A percentile compares a stretch with the other conserved stretches of the same genome.
Evolutionary conservation across 2,113 vertebrate genomes (phyloP).

Genomic region (Cariama cristata): DNA sequence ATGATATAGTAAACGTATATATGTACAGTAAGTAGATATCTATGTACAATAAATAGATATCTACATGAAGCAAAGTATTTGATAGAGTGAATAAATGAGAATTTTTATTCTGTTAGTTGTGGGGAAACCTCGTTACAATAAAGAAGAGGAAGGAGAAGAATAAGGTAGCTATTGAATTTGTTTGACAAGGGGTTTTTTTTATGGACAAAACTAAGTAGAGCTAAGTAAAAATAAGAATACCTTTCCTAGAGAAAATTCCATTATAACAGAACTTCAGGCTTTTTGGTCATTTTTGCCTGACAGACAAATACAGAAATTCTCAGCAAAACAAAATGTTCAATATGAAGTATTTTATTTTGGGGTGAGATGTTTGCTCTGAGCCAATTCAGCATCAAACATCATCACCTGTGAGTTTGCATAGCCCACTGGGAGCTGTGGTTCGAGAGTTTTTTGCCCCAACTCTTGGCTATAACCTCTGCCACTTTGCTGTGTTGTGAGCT

Average conservation of each 20-base stretch:
- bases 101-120: neutral
- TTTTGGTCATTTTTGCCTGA: neutral
- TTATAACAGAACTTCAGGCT: neutral
- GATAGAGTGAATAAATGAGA: neutral
- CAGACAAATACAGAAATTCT: neutral
- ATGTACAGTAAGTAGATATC: neutral
- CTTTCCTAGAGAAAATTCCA: neutral
- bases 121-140: neutral
- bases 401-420: neutral
- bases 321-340: neutral
- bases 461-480: neutral
- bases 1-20: neutral
- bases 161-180: neutral
- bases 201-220: fast-evolving
- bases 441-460: neutral
- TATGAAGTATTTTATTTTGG: neutral
- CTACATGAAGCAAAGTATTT: neutral
- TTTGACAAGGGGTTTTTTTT: neutral
- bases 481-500: neutral
- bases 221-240: neutral
- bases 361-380: neutral
- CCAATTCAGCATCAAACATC: neutral
- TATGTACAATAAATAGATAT: neutral
- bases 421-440: neutral
- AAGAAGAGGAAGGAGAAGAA: neutral